Base-by-base conservation (phyloP, 2,888 invertebrate genomes). In the Latrodectus elegans region DNA sequence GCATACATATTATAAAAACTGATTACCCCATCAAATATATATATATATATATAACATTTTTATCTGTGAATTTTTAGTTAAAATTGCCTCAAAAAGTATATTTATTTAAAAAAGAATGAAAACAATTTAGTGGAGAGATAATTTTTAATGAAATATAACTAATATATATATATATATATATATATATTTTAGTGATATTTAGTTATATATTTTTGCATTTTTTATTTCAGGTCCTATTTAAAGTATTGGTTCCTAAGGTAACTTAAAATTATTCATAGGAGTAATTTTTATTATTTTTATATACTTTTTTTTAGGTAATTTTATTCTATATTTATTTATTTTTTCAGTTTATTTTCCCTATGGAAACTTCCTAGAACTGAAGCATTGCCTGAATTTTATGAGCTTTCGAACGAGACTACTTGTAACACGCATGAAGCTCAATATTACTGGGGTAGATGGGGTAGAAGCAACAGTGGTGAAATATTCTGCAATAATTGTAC, bases 381-480 rank as follows among this genome's bases (percentile, higher is more conserved):
- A 76, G 88, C 88, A 72, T 52, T 84, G 75, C 88, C 88, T 70
- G 84, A 88, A 75, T 88, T 88, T 78, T 88, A 82, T 75, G 88
- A 88, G 88, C 80, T 88, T 71, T 65, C 88, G 51, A 88, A 88
- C 78, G 84, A 84, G 67, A 88, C 84, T 55, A 79, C 76, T 53
- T 88, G 88, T 70, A 88, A 75, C 65, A 88, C 79, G 22, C 84
- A 80, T 65, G 78, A 88, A 80, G 88, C 84, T 82, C 88, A 88
- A 68, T 88, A 88, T 55, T 88, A 72, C 68, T 82, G 81, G 79
- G 88, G 88, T 79, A 88, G 88, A 88, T 88, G 88, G 88, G 88
- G 88, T 84, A 83, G 84, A 75, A 88, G 88, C 84, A 67, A 84
- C 79, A 88, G 84, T 84, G 88, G 88, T 51, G 84, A 88, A 11